Evolutionary conservation across 2,797 vertebrate genomes (phyloP), one percentile per base, ranked within the genome.

Genomic region (Notolepis coatsorum): DNA sequence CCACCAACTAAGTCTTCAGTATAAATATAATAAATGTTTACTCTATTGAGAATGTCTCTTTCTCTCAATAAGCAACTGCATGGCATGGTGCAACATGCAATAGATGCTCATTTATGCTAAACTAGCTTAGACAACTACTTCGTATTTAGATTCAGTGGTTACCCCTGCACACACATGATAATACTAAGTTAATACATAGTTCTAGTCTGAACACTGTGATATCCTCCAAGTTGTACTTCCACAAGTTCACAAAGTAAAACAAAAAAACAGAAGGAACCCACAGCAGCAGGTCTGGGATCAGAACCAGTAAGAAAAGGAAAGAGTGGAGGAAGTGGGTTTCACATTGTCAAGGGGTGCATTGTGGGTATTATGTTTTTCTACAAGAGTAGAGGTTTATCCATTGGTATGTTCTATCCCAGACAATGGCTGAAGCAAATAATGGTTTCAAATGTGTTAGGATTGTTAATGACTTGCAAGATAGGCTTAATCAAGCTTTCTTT

Each of bases 301-400:
- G 13, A 23, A 46, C 4, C 5, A 46, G 9, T 10, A 31, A n/a
- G 25, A 27, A 13, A 4, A 27, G 35, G 47, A 53, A 73, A 69
- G 82, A 85, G 76, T 73, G 79, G 71, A 39, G 47, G 66, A 80
- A 82, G 77, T 84, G 70, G 74, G 81, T 90, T 89, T 76, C 84
- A 89, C 77, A 81, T 89, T 86, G 86, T 89, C 79, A 66, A 75
- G 81, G 86, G 82, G 89, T 89, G 85, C 82, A 64, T 58, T 33
- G 15, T 31, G 27, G 21, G 45, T n/a, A 25, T 12, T 7, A 25
- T 15, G 8, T n/a, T 27, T 79, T 75, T 66, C 81, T 73, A 81
- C 73, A 86, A 76, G 73, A 63, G 67, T 51, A 79, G 57, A 80
- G 38, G 27, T 10, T n/a, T n/a, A n/a, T n/a, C 35, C 5, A 27